Evolutionary conservation across 2,888 invertebrate genomes (phyloP), one percentile per base, ranked within the genome.

Genomic region (Odontocerum albicorne): DNA sequence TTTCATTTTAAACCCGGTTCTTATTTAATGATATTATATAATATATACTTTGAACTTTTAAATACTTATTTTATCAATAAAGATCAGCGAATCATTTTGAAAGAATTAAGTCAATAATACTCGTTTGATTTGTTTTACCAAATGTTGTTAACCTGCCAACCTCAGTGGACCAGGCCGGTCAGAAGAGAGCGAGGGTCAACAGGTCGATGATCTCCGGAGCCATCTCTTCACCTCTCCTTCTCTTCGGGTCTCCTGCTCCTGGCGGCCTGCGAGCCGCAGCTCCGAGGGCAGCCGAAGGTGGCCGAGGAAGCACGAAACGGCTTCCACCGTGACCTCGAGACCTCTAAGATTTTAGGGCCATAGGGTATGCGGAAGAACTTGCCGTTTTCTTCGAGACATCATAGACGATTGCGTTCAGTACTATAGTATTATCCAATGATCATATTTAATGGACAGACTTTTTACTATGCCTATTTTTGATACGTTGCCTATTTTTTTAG

Each of bases 161-260:
- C 35, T 42, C 39, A 43, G 55, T 55, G 44, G 39, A 36, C 50
- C 50, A 36, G 20, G 55, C 31, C 46, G 55, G 45, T 45, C 55
- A 47, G 50, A 35, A 47, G 32, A 55, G 55, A 55, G 49, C 39
- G 36, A 45, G 42, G 55, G 55, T 55, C 55, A 55, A 27, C 19
- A 19, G 55, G 49, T 45, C 55, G 50, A 39, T 40, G 50, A 55
- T 45, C 55, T 50, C 17, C 50, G 49, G 38, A 35, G 49, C 27
- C 55, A 36, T 47, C 38, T 39, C 35, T 33, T 16, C 27, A 12
- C 20, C 39, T 19, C 17, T 19, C 13, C 40, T n/a, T n/a, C n/a
- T n/a, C n/a, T n/a, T n/a, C n/a, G 40, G 19, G 40, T 4, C 10
- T 3, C 40, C 38, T 20, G 4, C 40, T 38, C 38, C 3, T 3